Conservation (phyloP, 2,113 vertebrate genomes). For the Toxotes chatareus region DNA sequence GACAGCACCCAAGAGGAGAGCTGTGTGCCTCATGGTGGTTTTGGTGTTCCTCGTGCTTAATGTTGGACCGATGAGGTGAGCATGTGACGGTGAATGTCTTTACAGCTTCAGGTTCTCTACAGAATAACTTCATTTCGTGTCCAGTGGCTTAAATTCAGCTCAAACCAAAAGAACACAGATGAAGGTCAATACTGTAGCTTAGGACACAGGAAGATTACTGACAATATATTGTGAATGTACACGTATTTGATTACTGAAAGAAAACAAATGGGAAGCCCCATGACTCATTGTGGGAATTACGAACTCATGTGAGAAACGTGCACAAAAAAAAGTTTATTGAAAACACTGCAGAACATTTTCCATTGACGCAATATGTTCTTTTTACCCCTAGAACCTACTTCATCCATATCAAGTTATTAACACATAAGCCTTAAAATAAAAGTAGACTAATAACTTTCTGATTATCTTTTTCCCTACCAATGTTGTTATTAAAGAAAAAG, state of each 20-base stretch:
- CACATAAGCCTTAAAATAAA: background rate
- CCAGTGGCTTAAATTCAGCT: conserved; percentile 4
- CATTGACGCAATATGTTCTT: background rate
- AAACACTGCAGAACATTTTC: conserved; percentile 36
- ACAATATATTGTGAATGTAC: conserved; percentile 4
- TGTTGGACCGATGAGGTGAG: conserved; percentile 89
- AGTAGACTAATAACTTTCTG: background rate
- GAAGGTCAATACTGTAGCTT: background rate
- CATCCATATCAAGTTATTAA: background rate
- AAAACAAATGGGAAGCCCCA: conserved; percentile 60
- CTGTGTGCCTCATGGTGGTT: conserved; percentile 92
- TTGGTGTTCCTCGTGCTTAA: conserved; percentile 90
- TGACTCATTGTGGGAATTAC: conserved; percentile 62
- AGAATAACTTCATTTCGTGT: background rate
- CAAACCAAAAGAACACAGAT: background rate
- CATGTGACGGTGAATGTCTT: background rate
- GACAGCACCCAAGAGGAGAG: conserved; percentile 90
- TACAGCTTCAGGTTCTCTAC: background rate
- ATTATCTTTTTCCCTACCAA: background rate
- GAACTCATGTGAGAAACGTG: conserved; percentile 23
- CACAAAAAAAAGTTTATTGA: conserved; percentile 30
- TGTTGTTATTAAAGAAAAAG: background rate
- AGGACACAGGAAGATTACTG: background rate
- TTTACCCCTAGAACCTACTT: background rate
- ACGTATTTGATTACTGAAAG: conserved; percentile 31